These are phyloP conservation scores for Anhinga rufa DNA, from an alignment of 2,113 vertebrate species.

Conservation along the genomic window DNA sequence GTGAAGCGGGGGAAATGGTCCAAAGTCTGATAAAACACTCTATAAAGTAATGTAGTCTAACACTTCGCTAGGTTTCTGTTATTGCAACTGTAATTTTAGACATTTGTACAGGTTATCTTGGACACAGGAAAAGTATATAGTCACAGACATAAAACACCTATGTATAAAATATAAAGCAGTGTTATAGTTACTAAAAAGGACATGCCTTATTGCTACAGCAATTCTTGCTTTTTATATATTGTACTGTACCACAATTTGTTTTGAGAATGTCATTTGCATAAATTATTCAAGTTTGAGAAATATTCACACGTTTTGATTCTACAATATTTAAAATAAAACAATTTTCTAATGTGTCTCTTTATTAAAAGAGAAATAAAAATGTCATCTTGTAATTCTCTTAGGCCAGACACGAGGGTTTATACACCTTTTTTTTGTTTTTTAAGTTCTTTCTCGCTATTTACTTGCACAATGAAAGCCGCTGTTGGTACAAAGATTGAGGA, in stretches of 20 bases:
- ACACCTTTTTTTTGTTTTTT: slow-evolving; percentile 58
- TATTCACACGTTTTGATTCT: slow-evolving; percentile 76
- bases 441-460: slow-evolving; percentile 73
- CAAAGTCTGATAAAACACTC: slow-evolving; percentile 20
- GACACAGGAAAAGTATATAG: slow-evolving; percentile 70
- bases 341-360: slow-evolving; percentile 88
- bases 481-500: slow-evolving; percentile 81
- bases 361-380: slow-evolving; percentile 89
- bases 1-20: neutral
- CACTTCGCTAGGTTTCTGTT: slow-evolving; percentile 64
- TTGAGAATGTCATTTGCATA: slow-evolving; percentile 72
- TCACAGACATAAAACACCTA: slow-evolving; percentile 67
- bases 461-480: slow-evolving; percentile 80
- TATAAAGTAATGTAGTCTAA: slow-evolving; percentile 63
- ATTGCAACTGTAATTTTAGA: slow-evolving; percentile 71
- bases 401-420: slow-evolving; percentile 74
- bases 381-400: slow-evolving; percentile 82
- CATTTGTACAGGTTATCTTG: slow-evolving; percentile 68
- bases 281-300: slow-evolving; percentile 75
- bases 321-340: slow-evolving; percentile 82
- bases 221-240: slow-evolving; percentile 68
- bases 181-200: slow-evolving; percentile 77
- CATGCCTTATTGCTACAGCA: slow-evolving; percentile 71
- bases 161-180: slow-evolving; percentile 70
- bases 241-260: slow-evolving; percentile 64